Conservation (phyloP, 1,140 invertebrate genomes). For the Bombus haemorrhoidalis region DNA sequence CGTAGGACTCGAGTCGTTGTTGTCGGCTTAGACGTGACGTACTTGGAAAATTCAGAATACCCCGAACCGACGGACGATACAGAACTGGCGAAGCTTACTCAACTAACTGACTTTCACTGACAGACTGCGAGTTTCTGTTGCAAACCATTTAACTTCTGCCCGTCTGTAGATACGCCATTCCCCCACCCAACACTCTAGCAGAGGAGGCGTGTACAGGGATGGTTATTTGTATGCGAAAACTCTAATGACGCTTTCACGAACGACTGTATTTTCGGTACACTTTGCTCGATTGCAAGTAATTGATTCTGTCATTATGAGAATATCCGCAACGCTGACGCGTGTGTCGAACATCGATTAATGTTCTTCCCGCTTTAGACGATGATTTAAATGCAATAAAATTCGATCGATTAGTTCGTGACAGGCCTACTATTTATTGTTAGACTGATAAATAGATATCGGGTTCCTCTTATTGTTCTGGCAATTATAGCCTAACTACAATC, state of each 20-base stretch:
- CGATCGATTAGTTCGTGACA: not conserved
- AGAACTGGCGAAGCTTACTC: not conserved
- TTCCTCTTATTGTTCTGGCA: too few species aligned
- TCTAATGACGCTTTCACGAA: not conserved
- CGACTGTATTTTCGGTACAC: too few species aligned
- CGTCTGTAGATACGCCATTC: constrained; percentile 8
- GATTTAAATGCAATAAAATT: not conserved
- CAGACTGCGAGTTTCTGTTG: constrained; percentile 38
- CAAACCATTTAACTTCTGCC: constrained; percentile 46
- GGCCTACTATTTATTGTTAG: too few species aligned
- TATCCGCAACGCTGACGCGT: not conserved
- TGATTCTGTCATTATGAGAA: not conserved
- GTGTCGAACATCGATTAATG: not conserved
- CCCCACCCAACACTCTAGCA: constrained; percentile 3
- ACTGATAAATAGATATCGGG: too few species aligned
- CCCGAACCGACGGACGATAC: not conserved
- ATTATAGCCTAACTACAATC: too few species aligned
- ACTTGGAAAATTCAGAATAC: not conserved
- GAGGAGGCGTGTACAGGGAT: constrained; percentile 24
- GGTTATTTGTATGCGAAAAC: constrained; percentile 11
- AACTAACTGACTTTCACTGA: constrained; percentile 39
- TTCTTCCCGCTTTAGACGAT: not conserved
- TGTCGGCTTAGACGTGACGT: too few species aligned
- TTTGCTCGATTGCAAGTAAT: not conserved
- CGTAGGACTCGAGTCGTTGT: too few species aligned